Evolutionary conservation across 2,888 invertebrate genomes (phyloP).

Genomic region (Protonemura montana): DNA sequence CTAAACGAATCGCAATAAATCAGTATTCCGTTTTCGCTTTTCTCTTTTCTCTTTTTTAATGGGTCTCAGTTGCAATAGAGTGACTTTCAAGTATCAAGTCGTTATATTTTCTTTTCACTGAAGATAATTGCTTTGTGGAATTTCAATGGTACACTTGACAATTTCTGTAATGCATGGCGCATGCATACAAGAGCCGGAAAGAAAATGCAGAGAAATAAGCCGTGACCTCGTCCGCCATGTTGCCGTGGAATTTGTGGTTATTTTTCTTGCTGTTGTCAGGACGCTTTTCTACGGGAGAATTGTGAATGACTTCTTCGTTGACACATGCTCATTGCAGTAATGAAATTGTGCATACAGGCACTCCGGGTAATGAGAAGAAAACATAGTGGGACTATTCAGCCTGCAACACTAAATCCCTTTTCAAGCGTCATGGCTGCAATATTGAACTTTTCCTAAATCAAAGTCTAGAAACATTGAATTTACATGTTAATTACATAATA

Average conservation of each 20-base stretch:
- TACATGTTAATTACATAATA: no score
- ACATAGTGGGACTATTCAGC: no score
- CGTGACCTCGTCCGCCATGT: background rate
- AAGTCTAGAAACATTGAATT: no score
- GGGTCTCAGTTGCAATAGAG: background rate
- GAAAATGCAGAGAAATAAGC: background rate
- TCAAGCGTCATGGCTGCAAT: no score
- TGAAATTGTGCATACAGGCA: no score
- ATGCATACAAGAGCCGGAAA: background rate
- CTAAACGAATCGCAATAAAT: background rate
- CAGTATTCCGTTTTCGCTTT: background rate
- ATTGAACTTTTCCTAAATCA: no score
- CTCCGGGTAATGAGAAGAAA: no score
- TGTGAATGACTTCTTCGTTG: no score
- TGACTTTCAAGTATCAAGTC: background rate
- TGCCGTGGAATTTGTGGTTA: background rate
- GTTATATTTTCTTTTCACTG: background rate
- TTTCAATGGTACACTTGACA: background rate
- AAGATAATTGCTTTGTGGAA: background rate
- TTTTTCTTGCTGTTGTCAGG: background rate
- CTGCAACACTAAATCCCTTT: no score
- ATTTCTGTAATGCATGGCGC: no score
- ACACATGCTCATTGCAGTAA: no score
- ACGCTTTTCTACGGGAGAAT: background rate
- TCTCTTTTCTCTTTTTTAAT: background rate